Percentiles rank a stretch among this genome's conserved stretches.
phyloP scores from a whole-genome alignment of 2,113 vertebrate species.

The Pygoscelis antarcticus region DNA sequence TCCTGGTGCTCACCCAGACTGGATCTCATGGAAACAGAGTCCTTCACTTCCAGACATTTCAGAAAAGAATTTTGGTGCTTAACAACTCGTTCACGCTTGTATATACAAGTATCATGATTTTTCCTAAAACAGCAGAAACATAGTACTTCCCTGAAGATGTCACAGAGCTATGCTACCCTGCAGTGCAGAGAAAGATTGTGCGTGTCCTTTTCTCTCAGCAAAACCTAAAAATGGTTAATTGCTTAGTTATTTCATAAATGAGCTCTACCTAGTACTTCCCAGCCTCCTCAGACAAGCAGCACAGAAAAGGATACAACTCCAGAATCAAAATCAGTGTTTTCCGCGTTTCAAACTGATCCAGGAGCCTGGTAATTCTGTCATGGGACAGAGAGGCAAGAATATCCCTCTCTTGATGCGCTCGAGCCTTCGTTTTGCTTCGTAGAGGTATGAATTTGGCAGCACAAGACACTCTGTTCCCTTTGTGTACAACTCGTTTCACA shows the following conservation, averaged over 20 bases:
- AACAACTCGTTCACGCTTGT: background rate
- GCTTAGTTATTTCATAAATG: background rate
- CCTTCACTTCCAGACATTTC: background rate
- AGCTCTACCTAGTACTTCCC: background rate
- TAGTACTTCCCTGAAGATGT: background rate
- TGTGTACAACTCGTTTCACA: conserved; percentile 88
- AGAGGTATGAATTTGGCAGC: conserved; percentile 95
- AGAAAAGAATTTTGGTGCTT: background rate
- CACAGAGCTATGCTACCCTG: background rate
- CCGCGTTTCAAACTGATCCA: conserved; percentile 90
- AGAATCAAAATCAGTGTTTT: conserved; percentile 90
- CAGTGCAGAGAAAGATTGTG: background rate
- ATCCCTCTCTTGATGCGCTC: conserved; percentile 86
- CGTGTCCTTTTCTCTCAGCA: background rate
- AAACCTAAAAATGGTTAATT: background rate
- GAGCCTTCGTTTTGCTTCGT: conserved; percentile 77
- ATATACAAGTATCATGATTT: background rate
- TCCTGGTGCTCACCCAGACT: background rate
- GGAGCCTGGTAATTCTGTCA: conserved; percentile 84
- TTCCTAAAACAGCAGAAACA: background rate
- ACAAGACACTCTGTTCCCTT: conserved; percentile 82
- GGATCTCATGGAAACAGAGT: background rate
- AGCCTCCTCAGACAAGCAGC: background rate
- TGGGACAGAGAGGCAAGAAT: conserved; percentile 86
- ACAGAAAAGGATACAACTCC: conserved; percentile 86